Evolutionary conservation across 2,888 invertebrate species (phyloP).

Genomic region (Silvanus unidentatus): DNA sequence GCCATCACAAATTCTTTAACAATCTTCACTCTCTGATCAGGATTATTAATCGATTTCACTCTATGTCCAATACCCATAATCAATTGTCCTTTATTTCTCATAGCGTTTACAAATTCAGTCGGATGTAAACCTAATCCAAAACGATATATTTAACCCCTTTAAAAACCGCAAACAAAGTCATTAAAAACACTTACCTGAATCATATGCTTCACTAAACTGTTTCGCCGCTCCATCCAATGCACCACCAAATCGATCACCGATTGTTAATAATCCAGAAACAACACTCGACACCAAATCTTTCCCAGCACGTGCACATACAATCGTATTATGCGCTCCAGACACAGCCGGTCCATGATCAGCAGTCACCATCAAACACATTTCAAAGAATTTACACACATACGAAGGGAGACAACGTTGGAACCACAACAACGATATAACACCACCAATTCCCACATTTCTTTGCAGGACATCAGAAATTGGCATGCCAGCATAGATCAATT

Average conservation of each 20-base stretch:
- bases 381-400: conserved; percentile 95
- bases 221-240: conserved; percentile 96
- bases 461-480: conserved; percentile 83
- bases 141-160: conserved; percentile 4
- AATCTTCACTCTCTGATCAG: conserved; percentile 95
- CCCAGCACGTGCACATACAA: conserved; percentile 96
- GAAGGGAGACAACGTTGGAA: conserved; percentile 94
- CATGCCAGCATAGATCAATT: conserved; percentile 88
- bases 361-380: conserved; percentile 98
- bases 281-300: conserved; percentile 95
- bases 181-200: conserved; percentile 56
- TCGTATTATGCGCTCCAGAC: conserved; percentile 97
- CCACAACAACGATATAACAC: conserved; percentile 95
- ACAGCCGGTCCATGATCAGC: conserved; percentile 99
- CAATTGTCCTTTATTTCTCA: conserved; percentile 92
- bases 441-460: conserved; percentile 94
- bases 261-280: conserved; percentile 94
- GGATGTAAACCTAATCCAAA: conserved; percentile 66
- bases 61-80: conserved; percentile 99
- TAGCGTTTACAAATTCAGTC: conserved; percentile 97
- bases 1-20: conserved; percentile 93
- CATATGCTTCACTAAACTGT: conserved; percentile 95
- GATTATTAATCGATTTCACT: conserved; percentile 91
- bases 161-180: conserved; percentile 6
- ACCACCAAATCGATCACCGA: conserved; percentile 98